Percentiles rank a stretch among this genome's conserved stretches.
Evolutionary conservation across 1,140 invertebrate species (phyloP).

Genomic region (Drosophila ohnishii): DNA sequence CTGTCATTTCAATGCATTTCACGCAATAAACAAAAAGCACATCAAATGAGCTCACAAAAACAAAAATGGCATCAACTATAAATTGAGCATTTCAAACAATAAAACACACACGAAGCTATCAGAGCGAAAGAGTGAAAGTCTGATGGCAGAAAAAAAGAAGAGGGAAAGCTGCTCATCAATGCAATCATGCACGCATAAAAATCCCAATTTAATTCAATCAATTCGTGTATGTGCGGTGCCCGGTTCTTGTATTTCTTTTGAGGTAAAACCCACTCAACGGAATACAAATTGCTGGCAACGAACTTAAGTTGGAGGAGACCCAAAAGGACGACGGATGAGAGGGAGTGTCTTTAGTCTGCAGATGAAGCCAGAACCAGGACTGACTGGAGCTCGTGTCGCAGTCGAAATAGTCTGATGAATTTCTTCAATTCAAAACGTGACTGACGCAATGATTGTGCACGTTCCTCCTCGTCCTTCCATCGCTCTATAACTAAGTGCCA

Average conservation of each 20-base stretch:
- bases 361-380: constrained; percentile 3
- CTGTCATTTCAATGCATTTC: constrained; percentile 40
- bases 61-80: constrained; percentile 55
- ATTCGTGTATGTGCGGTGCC: constrained; percentile 41
- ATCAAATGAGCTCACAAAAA: constrained; percentile 22
- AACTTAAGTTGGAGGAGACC: constrained; percentile 33
- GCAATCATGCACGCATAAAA: constrained; percentile 75
- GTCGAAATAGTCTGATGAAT: constrained; percentile 74
- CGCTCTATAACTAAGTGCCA: constrained; percentile 73
- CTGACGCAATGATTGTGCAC: constrained; percentile 79
- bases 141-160: constrained; percentile 14
- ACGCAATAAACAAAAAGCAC: constrained; percentile 44
- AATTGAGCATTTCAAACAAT: constrained; percentile 60
- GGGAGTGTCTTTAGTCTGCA: constrained; percentile 1
- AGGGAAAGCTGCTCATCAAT: constrained; percentile 62
- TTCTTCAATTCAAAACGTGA: constrained; percentile 80
- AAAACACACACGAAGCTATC: constrained; percentile 42
- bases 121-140: constrained; percentile 8
- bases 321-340: constrained; percentile 5
- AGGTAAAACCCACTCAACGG: constrained; percentile 47
- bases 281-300: constrained; percentile 65
- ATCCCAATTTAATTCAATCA: constrained; percentile 79
- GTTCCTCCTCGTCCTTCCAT: constrained; percentile 46
- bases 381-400: constrained; percentile 40
- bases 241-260: constrained; percentile 26